phyloP scores from a whole-genome alignment of 2,113 vertebrate genomes.

The Morone saxatilis region DNA sequence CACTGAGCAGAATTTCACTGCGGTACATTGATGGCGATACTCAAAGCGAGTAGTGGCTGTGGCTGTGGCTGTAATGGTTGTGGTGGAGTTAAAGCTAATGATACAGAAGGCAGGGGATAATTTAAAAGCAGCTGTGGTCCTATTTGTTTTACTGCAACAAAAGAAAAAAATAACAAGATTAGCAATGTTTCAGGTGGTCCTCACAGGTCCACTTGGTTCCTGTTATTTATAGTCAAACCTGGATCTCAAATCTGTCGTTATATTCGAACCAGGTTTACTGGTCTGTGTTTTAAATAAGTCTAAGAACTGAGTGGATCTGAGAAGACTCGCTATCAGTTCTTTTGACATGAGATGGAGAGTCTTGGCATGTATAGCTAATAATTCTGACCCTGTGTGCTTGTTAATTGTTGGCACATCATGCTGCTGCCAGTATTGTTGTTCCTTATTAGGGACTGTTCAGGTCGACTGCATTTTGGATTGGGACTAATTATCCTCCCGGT shows the following conservation, averaged over 20 bases:
- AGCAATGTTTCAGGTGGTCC: neutral
- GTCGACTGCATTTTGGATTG: neutral
- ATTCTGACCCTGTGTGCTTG: neutral
- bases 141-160: neutral
- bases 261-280: neutral
- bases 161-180: neutral
- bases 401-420: neutral
- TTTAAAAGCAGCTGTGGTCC: neutral
- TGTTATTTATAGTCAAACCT: neutral
- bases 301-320: neutral
- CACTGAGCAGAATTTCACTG: neutral
- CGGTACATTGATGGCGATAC: neutral
- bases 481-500: neutral
- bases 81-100: neutral
- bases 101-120: neutral
- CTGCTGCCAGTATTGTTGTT: neutral
- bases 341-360: neutral
- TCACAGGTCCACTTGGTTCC: neutral
- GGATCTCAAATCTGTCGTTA: neutral
- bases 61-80: neutral
- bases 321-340: neutral
- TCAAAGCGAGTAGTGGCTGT: neutral
- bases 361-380: neutral
- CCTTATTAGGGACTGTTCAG: neutral
- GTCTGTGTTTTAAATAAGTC: conserved; percentile 1